Percentiles rank a stretch among this genome's conserved stretches.
phyloP scores from a whole-genome alignment of 1,140 invertebrate species.

The Calephelis nemesis region DNA sequence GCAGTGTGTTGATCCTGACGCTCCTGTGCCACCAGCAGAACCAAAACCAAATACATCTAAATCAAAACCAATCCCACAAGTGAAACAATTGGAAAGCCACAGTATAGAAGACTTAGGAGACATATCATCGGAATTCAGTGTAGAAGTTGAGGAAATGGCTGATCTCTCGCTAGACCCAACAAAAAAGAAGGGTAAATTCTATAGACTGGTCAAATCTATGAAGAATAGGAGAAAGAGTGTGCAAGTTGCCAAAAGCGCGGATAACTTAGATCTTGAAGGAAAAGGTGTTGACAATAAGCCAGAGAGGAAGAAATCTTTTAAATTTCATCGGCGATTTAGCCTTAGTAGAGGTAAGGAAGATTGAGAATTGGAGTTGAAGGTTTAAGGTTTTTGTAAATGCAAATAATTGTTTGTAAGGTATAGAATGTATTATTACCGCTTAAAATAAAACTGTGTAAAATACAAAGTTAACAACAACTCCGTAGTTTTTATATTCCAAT shows the following conservation, averaged over 20 bases:
- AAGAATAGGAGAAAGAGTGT: slow-evolving; percentile 72
- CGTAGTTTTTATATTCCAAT: slow-evolving; percentile 2
- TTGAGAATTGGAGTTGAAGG: slow-evolving; percentile 33
- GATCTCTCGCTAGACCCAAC: slow-evolving; percentile 51
- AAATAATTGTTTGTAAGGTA: slow-evolving; percentile 22
- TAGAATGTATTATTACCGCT: slow-evolving; percentile 10
- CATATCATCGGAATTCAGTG: slow-evolving; percentile 74
- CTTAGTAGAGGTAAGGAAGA: slow-evolving; percentile 65
- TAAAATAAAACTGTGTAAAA: not conserved
- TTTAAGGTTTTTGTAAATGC: slow-evolving; percentile 22
- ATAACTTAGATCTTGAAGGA: slow-evolving; percentile 52
- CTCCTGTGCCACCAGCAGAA: slow-evolving; percentile 52
- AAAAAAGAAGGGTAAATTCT: slow-evolving; percentile 71
- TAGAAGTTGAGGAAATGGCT: slow-evolving; percentile 65
- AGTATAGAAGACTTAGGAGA: slow-evolving; percentile 72
- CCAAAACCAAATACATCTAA: slow-evolving; percentile 68
- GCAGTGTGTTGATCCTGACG: slow-evolving; percentile 70
- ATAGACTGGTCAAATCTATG: slow-evolving; percentile 69
- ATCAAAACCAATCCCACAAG: slow-evolving; percentile 48
- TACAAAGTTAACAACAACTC: not conserved
- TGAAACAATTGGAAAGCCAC: slow-evolving; percentile 57
- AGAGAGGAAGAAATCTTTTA: slow-evolving; percentile 69
- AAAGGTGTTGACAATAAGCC: slow-evolving; percentile 53
- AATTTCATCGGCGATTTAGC: slow-evolving; percentile 70
- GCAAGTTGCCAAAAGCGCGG: slow-evolving; percentile 66